These are phyloP conservation scores for Tupaia tana DNA, from an alignment of 2,113 vertebrate species.

Conservation along the genomic window DNA sequence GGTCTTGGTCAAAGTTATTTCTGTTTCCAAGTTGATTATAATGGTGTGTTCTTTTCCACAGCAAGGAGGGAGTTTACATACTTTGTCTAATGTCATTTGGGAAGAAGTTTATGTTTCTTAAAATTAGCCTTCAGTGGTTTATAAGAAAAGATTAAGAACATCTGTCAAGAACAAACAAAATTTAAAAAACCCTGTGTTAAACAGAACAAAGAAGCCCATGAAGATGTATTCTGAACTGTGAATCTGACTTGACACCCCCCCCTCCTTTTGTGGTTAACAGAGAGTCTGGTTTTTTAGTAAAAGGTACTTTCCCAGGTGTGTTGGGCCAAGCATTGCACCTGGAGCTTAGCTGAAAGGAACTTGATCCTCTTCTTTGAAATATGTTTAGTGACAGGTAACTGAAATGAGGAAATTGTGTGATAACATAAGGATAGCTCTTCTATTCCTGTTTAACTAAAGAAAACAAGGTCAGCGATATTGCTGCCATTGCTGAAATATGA, in stretches of 20 bases:
- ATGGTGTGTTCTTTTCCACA: neutral
- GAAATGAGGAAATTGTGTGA: conserved; percentile 83
- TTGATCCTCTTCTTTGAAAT: neutral
- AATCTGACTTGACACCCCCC: neutral
- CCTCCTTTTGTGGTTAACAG: neutral
- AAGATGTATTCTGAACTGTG: neutral
- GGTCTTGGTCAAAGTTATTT: neutral
- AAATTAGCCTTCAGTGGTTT: neutral
- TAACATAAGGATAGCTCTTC: conserved; percentile 60
- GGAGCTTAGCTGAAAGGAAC: conserved; percentile 7
- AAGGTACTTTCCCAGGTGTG: conserved; percentile 59
- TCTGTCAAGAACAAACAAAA: neutral
- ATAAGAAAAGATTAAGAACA: neutral
- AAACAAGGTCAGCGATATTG: neutral
- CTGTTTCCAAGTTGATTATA: neutral
- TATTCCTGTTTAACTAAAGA: neutral
- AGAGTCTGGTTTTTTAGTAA: neutral
- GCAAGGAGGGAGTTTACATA: neutral
- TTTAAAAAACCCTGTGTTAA: neutral
- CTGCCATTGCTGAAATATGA: neutral
- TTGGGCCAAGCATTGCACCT: conserved; percentile 58
- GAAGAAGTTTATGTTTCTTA: neutral
- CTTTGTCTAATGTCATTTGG: neutral
- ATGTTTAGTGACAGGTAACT: conserved; percentile 82
- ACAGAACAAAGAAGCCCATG: neutral